Evolutionary conservation across 2,888 invertebrate genomes (phyloP), one percentile per base, ranked within the genome.

Genomic region (Plagiodera versicolora): DNA sequence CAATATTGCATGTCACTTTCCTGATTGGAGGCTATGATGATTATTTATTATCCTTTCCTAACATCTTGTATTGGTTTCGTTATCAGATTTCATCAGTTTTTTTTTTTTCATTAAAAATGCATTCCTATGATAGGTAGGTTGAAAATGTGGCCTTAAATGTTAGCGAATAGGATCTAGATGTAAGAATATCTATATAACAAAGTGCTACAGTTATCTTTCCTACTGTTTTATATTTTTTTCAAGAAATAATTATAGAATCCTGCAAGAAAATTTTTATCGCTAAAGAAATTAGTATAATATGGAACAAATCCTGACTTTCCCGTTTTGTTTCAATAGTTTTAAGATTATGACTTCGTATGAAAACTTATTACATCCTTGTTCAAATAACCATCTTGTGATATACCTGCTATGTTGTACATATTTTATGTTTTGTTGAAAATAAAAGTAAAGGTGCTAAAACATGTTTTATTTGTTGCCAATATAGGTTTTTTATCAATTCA

Each of bases 81-180:
- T n/a, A n/a, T n/a, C n/a, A n/a, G n/a, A n/a, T n/a, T n/a, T n/a
- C n/a, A n/a, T n/a, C n/a, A n/a, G n/a, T n/a, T n/a, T n/a, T n/a
- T n/a, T n/a, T n/a, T n/a, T n/a, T n/a, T 14, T 39, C 39, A 14
- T 39, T 14, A 39, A 39, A 39, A 48, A 48, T 51, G 45, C 51
- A 57, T 50, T 63, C 50, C 16, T 58, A 49, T 6, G 11, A 39
- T 39, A 56, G 20, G 47, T 60, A 61, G 50, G 11, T 60, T 60
- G 14, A 62, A 62, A 63, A 63, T 57, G 67, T 61, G 67, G 64
- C 67, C 67, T 67, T 67, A 30, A 53, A 58, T 65, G 67, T 67
- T 66, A 64, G 61, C 20, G 16, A 14, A 39, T 39, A 39, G 1
- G 39, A 39, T 39, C 39, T 39, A 39, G 39, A 14, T 14, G 39